A percentile compares a stretch with the other conserved stretches of the same genome.
phyloP scores from a whole-genome alignment of 92 coral and sea anemone genomes.

The Pocillopora grandis region DNA sequence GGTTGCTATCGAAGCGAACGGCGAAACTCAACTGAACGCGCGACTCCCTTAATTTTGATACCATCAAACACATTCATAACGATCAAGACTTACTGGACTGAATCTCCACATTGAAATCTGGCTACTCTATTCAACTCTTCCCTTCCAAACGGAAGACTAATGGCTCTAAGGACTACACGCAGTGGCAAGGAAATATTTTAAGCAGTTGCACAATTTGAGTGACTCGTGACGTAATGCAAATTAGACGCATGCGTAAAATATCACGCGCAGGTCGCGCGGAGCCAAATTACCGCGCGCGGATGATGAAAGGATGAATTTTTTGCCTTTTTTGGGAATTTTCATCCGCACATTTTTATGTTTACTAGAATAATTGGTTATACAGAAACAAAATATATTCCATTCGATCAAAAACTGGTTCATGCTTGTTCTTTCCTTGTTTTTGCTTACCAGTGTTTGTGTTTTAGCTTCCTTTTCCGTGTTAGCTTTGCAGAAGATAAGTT shows the following conservation, averaged over 20 bases:
- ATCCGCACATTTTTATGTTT: background rate
- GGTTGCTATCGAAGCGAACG: constrained; percentile 39
- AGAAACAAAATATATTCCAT: too few relatives aligned
- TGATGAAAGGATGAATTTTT: background rate
- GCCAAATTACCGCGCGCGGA: constrained; percentile 21
- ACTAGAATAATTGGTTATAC: background rate
- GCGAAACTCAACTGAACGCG: constrained; percentile 1
- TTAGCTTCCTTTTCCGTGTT: too few relatives aligned
- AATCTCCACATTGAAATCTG: constrained; percentile 97
- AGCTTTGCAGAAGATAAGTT: too few relatives aligned
- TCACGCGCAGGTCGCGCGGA: constrained; percentile 20
- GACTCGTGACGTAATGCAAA: constrained; percentile 97
- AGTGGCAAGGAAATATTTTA: constrained; percentile 84
- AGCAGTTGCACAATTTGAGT: constrained; percentile 95
- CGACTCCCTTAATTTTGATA: background rate
- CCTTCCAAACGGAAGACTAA: constrained; percentile 78
- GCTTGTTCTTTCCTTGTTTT: background rate
- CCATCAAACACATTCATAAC: background rate
- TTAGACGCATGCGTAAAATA: constrained; percentile 68
- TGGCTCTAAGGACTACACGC: constrained; percentile 68
- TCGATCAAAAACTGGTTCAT: background rate
- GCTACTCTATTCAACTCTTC: constrained; percentile 54
- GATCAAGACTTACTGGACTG: constrained; percentile 69
- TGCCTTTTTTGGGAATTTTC: background rate
- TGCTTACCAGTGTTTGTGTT: too few relatives aligned